Base-by-base conservation (phyloP, 1,140 invertebrate species). In the Agraylea sexmaculata region DNA sequence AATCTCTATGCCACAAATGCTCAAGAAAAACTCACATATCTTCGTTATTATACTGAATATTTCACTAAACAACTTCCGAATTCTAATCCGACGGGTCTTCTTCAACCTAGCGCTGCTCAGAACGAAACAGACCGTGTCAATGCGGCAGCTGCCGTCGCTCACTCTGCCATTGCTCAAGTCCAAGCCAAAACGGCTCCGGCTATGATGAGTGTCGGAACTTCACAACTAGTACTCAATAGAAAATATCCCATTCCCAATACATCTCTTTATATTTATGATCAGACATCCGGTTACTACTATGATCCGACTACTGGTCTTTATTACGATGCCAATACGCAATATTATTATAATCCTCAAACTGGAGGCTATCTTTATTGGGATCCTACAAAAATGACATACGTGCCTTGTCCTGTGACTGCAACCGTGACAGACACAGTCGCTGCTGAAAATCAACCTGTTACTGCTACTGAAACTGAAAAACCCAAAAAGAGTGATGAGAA, bases 281-380 rank as follows among this genome's bases (percentile, higher is more conserved):
- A 91, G 58, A 77, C 79, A 0, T 95, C 90, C 11, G 92, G 93
- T 0, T 99, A 94, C 57, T 97, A 97, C 56, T 98, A 94, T 60
- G 94, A 99, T 65, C 75, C 88, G 1, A 68, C 71, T 2, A 97
- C 92, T 8, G 84, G 85, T 3, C 71, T 97, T 3, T 98, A 98
- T 59, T 99, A 96, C 55, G 92, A 98, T 70, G 77, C 90, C 0
- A 90, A 79, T 54, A 89, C 90, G 6, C 88, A 91, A 60, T 94
- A 93, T 58, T 90, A 87, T 58, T 91, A 85, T 58, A 97, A 98
- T 63, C 79, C 83, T 49, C 75, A 84, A 46, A 86, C 80, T 2
- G 80, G 81, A 47, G 80, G 90, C 57, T 99, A 93, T 61, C 72
- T 97, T 50, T 98, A 96, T 56, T 99, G 93, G 92, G 89, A 95